Evolutionary conservation across 2,113 vertebrate genomes (phyloP).

Genomic region (Sphyrna mokarran): DNA sequence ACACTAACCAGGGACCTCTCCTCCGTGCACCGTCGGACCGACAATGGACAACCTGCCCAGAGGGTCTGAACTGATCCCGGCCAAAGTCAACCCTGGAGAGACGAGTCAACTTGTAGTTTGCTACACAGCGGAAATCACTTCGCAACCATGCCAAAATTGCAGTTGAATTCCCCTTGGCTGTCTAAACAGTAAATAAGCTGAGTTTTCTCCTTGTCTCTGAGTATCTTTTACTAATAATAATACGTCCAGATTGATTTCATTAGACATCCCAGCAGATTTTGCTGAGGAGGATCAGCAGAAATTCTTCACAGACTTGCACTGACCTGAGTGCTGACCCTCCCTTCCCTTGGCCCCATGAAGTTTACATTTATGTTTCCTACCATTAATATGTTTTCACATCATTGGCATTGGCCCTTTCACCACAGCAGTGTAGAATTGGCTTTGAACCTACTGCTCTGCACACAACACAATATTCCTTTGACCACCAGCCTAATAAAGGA

Average conservation of each 20-base stretch:
- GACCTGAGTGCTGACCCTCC: background rate
- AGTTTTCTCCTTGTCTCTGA: background rate
- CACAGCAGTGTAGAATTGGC: background rate
- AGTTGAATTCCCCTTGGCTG: background rate
- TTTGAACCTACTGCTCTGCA: background rate
- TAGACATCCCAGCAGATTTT: background rate
- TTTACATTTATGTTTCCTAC: constrained; percentile 21
- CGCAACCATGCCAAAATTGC: background rate
- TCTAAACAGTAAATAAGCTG: background rate
- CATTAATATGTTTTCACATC: constrained; percentile 9
- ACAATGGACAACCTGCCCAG: background rate
- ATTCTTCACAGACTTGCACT: constrained; percentile 10
- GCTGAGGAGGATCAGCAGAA: background rate
- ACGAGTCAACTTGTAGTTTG: background rate
- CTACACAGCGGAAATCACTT: background rate
- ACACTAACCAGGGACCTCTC: background rate
- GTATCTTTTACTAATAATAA: background rate
- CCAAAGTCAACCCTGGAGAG: background rate
- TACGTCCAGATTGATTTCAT: background rate
- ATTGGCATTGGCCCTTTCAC: background rate
- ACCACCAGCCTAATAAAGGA: background rate
- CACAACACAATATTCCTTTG: background rate
- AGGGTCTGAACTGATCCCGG: background rate
- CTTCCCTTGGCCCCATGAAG: constrained; percentile 17
- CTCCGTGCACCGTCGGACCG: background rate